phyloP scores from a whole-genome alignment of 2,113 vertebrate genomes.

The Trogon surrucura region DNA sequence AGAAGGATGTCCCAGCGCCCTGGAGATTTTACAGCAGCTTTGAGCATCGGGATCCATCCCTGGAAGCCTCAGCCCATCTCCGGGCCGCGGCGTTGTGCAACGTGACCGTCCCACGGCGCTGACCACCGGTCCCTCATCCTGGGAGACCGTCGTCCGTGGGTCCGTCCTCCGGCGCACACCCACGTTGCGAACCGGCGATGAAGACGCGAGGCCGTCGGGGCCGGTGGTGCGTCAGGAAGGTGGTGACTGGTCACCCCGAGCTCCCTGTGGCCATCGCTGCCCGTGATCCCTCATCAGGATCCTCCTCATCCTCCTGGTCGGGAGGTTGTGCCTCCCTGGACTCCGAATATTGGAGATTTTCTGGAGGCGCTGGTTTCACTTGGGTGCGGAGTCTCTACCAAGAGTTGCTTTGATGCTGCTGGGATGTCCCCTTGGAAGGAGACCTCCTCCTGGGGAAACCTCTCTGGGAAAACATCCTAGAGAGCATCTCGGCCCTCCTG shows the following conservation, averaged over 20 bases:
- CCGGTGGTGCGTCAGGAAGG: fast-evolving
- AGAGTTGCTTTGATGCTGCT: neutral
- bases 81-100: fast-evolving
- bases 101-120: fast-evolving
- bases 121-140: neutral
- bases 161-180: fast-evolving
- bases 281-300: fast-evolving
- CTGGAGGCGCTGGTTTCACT: neutral
- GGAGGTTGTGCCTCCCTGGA: neutral
- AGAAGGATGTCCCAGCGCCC: neutral
- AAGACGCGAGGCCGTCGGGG: fast-evolving
- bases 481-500: neutral
- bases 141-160: fast-evolving
- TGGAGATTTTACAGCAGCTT: neutral
- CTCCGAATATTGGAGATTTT: neutral
- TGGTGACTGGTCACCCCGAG: fast-evolving
- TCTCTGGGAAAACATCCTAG: neutral
- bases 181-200: fast-evolving
- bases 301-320: neutral
- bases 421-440: neutral
- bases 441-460: neutral
- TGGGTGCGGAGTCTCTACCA: neutral
- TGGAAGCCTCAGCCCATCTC: neutral
- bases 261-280: neutral
- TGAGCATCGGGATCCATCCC: neutral